Evolutionary conservation across 2,113 vertebrate genomes (phyloP).

Genomic region (Spea multiplicata): DNA sequence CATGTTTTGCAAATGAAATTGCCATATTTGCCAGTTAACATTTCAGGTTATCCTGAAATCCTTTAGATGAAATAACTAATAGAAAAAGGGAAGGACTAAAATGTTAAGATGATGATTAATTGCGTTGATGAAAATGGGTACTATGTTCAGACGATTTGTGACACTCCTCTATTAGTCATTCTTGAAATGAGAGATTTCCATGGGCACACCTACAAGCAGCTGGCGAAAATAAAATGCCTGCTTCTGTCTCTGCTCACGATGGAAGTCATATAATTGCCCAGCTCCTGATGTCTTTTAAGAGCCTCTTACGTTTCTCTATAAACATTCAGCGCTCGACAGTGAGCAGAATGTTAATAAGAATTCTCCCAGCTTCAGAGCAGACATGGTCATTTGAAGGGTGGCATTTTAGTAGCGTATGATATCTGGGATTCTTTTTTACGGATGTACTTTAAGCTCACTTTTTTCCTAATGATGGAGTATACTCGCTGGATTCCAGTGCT

Average conservation of each 20-base stretch:
- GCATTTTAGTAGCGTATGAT: not conserved
- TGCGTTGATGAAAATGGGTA: not conserved
- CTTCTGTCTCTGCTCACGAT: not conserved
- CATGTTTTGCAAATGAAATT: too few species aligned
- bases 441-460: not conserved
- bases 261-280: not conserved
- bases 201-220: not conserved
- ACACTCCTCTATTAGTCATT: not conserved
- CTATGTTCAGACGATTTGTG: not conserved
- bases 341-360: conserved; percentile 2
- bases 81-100: not conserved
- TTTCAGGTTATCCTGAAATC: not conserved
- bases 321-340: not conserved
- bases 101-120: not conserved
- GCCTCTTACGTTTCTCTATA: not conserved
- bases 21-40: too few species aligned
- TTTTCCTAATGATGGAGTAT: not conserved
- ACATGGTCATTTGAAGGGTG: conserved; percentile 3
- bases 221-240: not conserved
- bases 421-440: not conserved
- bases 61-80: not conserved
- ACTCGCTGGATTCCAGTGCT: not conserved
- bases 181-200: conserved; percentile 4
- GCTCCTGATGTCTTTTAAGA: not conserved
- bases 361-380: not conserved